phyloP scores from a whole-genome alignment of 2,113 vertebrate genomes.

The Anthoscopus minutus region DNA sequence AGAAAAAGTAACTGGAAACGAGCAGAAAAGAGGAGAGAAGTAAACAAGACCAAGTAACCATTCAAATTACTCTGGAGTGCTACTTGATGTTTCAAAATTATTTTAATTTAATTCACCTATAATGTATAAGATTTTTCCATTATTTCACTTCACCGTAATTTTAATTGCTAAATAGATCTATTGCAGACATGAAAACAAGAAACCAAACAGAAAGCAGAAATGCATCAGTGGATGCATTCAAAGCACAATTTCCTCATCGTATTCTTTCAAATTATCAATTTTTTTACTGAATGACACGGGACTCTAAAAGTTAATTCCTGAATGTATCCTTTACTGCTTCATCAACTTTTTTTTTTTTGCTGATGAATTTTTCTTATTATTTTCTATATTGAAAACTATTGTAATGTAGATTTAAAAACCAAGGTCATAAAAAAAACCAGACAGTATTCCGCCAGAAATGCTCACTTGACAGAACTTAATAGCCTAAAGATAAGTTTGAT shows the following conservation, averaged over 20 bases:
- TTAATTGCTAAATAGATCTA: neutral
- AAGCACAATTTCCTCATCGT: neutral
- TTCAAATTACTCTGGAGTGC: neutral
- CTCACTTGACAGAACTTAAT: neutral
- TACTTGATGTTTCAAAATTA: neutral
- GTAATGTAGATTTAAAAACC: neutral
- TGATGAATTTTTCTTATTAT: neutral
- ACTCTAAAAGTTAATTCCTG: neutral
- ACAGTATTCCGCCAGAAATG: neutral
- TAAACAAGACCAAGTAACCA: neutral
- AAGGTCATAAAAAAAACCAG: neutral
- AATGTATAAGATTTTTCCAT: neutral
- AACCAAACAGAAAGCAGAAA: neutral
- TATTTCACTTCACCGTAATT: neutral
- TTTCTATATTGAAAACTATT: neutral
- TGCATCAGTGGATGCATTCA: accelerated
- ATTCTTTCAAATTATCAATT: neutral
- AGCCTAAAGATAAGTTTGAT: neutral
- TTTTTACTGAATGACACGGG: neutral
- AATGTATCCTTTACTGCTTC: neutral
- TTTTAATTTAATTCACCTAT: neutral
- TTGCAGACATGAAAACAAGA: neutral
- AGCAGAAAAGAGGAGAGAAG: neutral
- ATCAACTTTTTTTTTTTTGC: neutral
- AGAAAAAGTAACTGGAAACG: neutral